A percentile compares a stretch with the other conserved stretches of the same genome.
Evolutionary conservation across 2,113 vertebrate genomes (phyloP).

Genomic region (Pseudopodoces humilis): DNA sequence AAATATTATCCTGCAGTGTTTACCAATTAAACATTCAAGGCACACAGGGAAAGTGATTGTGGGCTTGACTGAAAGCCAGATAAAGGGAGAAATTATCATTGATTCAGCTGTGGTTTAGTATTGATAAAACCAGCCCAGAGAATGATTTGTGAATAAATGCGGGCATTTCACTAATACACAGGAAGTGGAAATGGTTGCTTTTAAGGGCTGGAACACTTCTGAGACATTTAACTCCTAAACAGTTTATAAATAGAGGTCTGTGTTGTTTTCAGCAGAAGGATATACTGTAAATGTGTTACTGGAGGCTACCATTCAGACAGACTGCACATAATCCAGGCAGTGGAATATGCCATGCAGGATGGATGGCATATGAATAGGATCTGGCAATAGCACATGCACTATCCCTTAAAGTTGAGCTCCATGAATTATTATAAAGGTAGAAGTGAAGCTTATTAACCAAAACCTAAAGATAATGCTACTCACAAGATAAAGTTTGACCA

Average conservation of each 20-base stretch:
- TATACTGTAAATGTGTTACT: background rate
- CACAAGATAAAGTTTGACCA: background rate
- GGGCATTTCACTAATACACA: background rate
- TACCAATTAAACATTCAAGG: conserved; percentile 11
- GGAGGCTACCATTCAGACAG: background rate
- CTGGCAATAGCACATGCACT: background rate
- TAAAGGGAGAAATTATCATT: background rate
- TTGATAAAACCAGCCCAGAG: background rate
- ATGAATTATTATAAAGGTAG: background rate
- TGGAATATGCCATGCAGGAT: background rate
- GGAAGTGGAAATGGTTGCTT: background rate
- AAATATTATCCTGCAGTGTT: conserved; percentile 54
- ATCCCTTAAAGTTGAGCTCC: background rate
- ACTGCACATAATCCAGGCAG: background rate
- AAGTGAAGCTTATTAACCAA: background rate
- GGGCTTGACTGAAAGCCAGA: conserved; percentile 39
- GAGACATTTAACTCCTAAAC: background rate
- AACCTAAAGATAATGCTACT: background rate
- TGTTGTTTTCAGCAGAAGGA: background rate
- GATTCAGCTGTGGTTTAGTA: conserved; percentile 14
- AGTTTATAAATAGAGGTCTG: background rate
- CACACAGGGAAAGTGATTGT: conserved; percentile 22
- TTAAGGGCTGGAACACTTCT: background rate
- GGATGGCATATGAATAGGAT: background rate
- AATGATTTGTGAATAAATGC: background rate